phyloP scores from a whole-genome alignment of 2,888 invertebrate genomes.

The Arge pagana region DNA sequence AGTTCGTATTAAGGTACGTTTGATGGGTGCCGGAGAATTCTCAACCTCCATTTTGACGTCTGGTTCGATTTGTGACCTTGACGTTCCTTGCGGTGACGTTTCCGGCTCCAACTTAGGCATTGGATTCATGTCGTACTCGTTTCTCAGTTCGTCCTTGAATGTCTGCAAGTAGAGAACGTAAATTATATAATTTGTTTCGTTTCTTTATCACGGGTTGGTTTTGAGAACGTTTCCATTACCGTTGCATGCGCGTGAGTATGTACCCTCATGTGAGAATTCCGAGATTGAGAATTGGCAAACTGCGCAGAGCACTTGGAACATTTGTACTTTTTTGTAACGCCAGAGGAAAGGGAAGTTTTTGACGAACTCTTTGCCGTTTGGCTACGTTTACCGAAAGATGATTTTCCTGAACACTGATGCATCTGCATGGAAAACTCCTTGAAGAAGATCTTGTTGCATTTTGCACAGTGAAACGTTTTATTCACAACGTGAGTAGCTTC shows the following conservation, averaged over 20 bases:
- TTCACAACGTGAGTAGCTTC: constrained; percentile 43
- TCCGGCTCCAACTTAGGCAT: constrained; percentile 42
- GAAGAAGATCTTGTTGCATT: constrained; percentile 52
- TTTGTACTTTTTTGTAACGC: constrained; percentile 40
- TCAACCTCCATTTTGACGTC: constrained; percentile 41
- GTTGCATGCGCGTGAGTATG: constrained; percentile 33
- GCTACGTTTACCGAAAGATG: constrained; percentile 33
- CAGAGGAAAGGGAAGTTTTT: constrained; percentile 26
- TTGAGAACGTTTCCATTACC: constrained; percentile 28
- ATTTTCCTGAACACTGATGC: constrained; percentile 40
- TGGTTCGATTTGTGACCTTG: constrained; percentile 38
- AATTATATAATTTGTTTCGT: neutral
- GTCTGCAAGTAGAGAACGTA: constrained; percentile 26
- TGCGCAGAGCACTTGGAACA: constrained; percentile 42
- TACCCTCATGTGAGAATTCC: constrained; percentile 44
- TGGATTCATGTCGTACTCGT: constrained; percentile 32
- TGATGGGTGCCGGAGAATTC: constrained; percentile 40
- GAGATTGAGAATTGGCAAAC: constrained; percentile 42
- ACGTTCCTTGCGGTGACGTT: constrained; percentile 33
- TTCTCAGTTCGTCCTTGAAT: constrained; percentile 29
- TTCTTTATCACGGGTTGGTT: no score
- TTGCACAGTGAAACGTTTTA: constrained; percentile 48
- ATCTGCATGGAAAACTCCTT: constrained; percentile 47
- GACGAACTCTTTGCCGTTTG: constrained; percentile 29
- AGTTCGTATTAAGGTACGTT: constrained; percentile 46